Evolutionary conservation across 2,113 vertebrate genomes (phyloP), one percentile per base, ranked within the genome.

Genomic region (Malurus cyaneus): DNA sequence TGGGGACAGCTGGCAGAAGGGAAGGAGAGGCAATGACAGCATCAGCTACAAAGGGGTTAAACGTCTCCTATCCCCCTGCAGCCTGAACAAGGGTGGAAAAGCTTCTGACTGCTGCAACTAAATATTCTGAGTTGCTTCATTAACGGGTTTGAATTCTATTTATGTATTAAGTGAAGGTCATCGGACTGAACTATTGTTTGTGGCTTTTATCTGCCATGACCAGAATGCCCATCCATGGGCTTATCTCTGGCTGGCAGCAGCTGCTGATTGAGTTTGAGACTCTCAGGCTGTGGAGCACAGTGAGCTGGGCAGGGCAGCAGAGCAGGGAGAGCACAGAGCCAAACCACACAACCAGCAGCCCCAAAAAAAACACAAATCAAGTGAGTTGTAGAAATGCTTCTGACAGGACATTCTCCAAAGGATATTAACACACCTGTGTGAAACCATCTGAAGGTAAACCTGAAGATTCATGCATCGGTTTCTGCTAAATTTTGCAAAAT

Each of bases 191-290:
- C 21, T 86, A 42, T 60, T 80, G 42, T 85, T 82, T 86, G 67
- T 46, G 42, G 24, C 26, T 89, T 94, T 93, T 89, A 89, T 94
- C 91, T 89, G 77, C 66, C 65, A 61, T 50, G 73, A 74, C 88
- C 81, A 67, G 61, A 31, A 44, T 23, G 62, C 64, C 44, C 88
- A 23, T 80, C 86, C 76, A 60, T 29, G 44, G 83, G 26, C 81
- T 96, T 95, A 92, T 94, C 85, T 89, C 74, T 62, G 71, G 46
- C 87, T 80, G 89, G 62, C 89, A 91, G 91, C 42, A 41, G 23
- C 46, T 77, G 56, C 50, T 95, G 65, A 89, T 60, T 73, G 94
- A 88, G 80, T 36, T 36, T 78, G 64, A 70, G 76, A 59, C 39
- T 69, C 66, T 19, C 0, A 53, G 66, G 26, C 53, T 25, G 15